Evolutionary conservation across 1,140 invertebrate species (phyloP).

Genomic region (Armadillidium nasatum): DNA sequence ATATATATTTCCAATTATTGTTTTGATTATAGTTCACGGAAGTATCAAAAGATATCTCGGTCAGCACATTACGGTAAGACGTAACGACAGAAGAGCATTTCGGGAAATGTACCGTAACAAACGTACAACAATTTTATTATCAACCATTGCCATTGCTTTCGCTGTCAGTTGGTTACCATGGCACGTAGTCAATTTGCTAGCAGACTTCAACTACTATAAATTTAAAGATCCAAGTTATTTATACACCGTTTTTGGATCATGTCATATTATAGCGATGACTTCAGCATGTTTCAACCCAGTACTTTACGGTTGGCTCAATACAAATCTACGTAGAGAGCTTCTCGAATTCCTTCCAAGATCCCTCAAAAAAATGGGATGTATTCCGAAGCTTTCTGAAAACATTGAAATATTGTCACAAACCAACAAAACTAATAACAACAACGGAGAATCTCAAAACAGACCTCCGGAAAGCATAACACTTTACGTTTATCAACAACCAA

Average conservation of each 20-base stretch:
- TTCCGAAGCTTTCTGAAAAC: background rate
- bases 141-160: slow-evolving; percentile 53
- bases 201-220: slow-evolving; percentile 40
- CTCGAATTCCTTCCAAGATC: slow-evolving; percentile 47
- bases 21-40: slow-evolving; percentile 55
- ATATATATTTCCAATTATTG: slow-evolving; percentile 56
- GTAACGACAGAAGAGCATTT: slow-evolving; percentile 46
- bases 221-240: slow-evolving; percentile 47
- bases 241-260: slow-evolving; percentile 55
- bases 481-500: background rate
- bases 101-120: slow-evolving; percentile 54
- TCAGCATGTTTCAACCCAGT: slow-evolving; percentile 56
- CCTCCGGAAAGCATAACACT: background rate
- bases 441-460: background rate
- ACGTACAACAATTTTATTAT: slow-evolving; percentile 55
- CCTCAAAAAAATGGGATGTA: slow-evolving; percentile 15
- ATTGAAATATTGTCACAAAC: background rate
- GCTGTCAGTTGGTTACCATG: slow-evolving; percentile 56
- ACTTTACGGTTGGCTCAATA: slow-evolving; percentile 58
- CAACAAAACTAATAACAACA: background rate
- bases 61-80: slow-evolving; percentile 39
- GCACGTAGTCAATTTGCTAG: slow-evolving; percentile 55
- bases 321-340: slow-evolving; percentile 52
- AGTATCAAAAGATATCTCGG: slow-evolving; percentile 54
- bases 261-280: slow-evolving; percentile 57